Base-by-base conservation (phyloP, 2,888 invertebrate species). In the Eudemis profundana region DNA sequence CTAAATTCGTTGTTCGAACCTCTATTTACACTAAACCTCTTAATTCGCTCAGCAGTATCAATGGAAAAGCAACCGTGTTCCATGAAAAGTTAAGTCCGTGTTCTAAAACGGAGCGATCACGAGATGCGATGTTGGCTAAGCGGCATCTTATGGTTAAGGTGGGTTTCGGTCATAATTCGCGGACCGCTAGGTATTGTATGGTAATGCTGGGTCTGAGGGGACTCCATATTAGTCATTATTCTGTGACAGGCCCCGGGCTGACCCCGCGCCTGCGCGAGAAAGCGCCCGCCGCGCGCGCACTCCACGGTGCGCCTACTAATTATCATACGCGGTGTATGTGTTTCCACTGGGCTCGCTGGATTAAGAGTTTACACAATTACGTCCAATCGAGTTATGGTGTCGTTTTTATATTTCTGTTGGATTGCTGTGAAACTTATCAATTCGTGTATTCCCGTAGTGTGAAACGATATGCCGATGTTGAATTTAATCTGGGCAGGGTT, bases 181-280 rank as follows among this genome's bases (percentile, higher is more conserved):
- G 67, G 67, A 73, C 76, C 78, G 78, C 78, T 80, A 76, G 72
- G 75, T 70, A 84, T 85, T 85, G 85, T 85, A 84, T 84, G 84
- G 78, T 76, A 85, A 84, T 84, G 59, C 69, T 68, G 68, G 71
- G 71, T 74, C 75, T 72, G 71, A 72, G 61, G 47, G 51, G 70
- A 72, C 72, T 73, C 70, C 66, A 59, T 67, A 68, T 72, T 72
- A 75, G 71, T 74, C 70, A 77, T 74, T 74, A 72, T 72, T 71
- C 67, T 74, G 71, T 70, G 72, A 70, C 73, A 73, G 66, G 61
- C 66, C 70, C 68, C 62, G 62, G 57, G 68, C 61, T 66, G 59
- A 67, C 56, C 61, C 50, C 63, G 60, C 67, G 66, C 61, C 61
- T 46, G 47, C 29, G 40, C 44, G 54, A 27, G 54, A 42, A 29